phyloP scores from a whole-genome alignment of 2,888 invertebrate genomes.

The Heliothis peltigera region DNA sequence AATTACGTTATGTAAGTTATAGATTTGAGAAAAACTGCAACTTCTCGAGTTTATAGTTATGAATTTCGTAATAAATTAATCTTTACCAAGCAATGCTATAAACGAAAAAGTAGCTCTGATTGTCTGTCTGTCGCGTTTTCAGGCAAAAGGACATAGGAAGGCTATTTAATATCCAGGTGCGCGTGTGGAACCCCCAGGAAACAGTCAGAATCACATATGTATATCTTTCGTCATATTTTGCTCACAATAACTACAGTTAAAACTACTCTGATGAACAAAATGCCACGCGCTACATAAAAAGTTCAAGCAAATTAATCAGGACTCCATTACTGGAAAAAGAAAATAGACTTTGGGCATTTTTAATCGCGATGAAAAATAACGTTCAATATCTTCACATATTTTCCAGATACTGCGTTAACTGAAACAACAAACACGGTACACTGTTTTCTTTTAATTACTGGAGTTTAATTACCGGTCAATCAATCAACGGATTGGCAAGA shows the following conservation, averaged over 20 bases:
- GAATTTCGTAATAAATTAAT: too few relatives aligned
- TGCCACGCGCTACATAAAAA: neutral
- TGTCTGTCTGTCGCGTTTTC: too few relatives aligned
- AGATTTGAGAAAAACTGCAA: too few relatives aligned
- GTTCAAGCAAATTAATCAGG: neutral
- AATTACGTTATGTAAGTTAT: too few relatives aligned
- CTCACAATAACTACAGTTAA: neutral
- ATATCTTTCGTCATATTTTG: too few relatives aligned
- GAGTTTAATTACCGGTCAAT: conserved; percentile 1
- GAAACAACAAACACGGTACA: conserved; percentile 26
- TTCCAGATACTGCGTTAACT: conserved; percentile 1
- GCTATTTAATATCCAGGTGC: too few relatives aligned
- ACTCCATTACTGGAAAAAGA: neutral
- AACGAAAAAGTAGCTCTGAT: too few relatives aligned
- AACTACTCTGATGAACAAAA: neutral
- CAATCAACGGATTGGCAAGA: conserved; percentile 2
- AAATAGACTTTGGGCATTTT: neutral
- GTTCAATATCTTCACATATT: conserved; percentile 19
- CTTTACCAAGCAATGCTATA: too few relatives aligned
- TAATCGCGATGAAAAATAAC: conserved; percentile 1
- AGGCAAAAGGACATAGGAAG: too few relatives aligned
- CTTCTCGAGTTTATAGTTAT: too few relatives aligned
- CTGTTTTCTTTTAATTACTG: conserved; percentile 47
- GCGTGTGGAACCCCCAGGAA: too few relatives aligned
- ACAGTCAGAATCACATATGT: too few relatives aligned